phyloP scores from a whole-genome alignment of 2,797 vertebrate genomes.

The Tiaroga cobitis region DNA sequence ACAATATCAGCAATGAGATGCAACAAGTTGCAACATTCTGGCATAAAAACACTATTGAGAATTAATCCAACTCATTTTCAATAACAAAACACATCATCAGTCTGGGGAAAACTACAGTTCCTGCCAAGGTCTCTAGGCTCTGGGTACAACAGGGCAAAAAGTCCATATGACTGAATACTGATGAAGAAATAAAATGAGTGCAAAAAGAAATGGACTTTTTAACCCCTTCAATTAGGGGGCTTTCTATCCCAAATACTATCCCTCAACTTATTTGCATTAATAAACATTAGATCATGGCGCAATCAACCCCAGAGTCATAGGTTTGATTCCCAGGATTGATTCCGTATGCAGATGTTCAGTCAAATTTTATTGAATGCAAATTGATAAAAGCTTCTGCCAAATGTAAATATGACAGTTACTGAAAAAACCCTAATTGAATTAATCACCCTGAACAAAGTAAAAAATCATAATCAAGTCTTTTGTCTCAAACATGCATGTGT shows the following conservation, averaged over 20 bases:
- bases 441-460: not conserved
- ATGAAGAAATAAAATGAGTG: not conserved
- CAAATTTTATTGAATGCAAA: not conserved
- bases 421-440: not conserved
- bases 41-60: slow-evolving; percentile 14
- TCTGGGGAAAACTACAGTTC: slow-evolving; percentile 6
- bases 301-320: not conserved
- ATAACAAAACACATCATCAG: slow-evolving; percentile 30
- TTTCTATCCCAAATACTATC: not conserved
- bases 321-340: slow-evolving; percentile 4
- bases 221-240: not conserved
- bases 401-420: not conserved
- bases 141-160: slow-evolving; percentile 6
- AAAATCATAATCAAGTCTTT: not conserved
- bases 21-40: slow-evolving; percentile 16
- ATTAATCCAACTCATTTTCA: slow-evolving; percentile 3
- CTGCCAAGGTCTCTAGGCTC: slow-evolving; percentile 28
- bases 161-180: not conserved
- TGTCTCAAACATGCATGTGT: not conserved
- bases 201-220: not conserved
- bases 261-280: not conserved
- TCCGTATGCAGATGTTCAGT: not conserved
- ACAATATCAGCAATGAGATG: slow-evolving; percentile 24
- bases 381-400: not conserved
- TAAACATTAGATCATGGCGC: not conserved